A percentile compares a stretch with the other conserved stretches of the same genome.
These are phyloP conservation scores for Napeogenes inachia DNA, from an alignment of 2,888 invertebrate species.

Conservation along the genomic window DNA sequence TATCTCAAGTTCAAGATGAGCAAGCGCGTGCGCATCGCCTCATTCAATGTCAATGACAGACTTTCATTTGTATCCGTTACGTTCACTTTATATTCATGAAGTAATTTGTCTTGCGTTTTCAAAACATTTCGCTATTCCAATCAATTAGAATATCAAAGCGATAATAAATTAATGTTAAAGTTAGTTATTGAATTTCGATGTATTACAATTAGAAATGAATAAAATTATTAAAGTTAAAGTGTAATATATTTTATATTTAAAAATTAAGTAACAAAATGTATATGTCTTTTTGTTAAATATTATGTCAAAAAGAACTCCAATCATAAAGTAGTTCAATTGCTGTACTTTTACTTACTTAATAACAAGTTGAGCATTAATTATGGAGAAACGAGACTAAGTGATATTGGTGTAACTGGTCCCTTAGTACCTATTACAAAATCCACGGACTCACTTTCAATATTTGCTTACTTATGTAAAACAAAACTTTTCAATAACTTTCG, in stretches of 20 bases:
- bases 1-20: conserved; percentile 71
- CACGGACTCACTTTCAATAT: conserved; percentile 53
- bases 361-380: conserved; percentile 41
- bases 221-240: too few relatives aligned
- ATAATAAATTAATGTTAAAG: too few relatives aligned
- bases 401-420: conserved; percentile 38
- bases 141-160: neutral
- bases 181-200: too few relatives aligned
- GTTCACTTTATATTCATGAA: conserved; percentile 25
- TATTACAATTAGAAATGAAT: too few relatives aligned
- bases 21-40: conserved; percentile 42
- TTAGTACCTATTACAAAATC: conserved; percentile 47
- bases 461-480: conserved; percentile 37
- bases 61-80: conserved; percentile 53
- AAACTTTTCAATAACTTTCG: neutral
- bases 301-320: neutral
- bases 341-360: conserved; percentile 44
- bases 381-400: conserved; percentile 68
- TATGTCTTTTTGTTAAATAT: neutral
- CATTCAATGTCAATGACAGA: conserved; percentile 64
- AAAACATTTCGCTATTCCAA: neutral
- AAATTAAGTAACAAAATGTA: too few relatives aligned
- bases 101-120: conserved; percentile 9
- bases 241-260: too few relatives aligned
- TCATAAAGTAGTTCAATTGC: conserved; percentile 27